Percentiles rank a stretch among this genome's conserved stretches.
Conservation (phyloP, 2,797 vertebrate species). For the Macropodus opercularis region DNA sequence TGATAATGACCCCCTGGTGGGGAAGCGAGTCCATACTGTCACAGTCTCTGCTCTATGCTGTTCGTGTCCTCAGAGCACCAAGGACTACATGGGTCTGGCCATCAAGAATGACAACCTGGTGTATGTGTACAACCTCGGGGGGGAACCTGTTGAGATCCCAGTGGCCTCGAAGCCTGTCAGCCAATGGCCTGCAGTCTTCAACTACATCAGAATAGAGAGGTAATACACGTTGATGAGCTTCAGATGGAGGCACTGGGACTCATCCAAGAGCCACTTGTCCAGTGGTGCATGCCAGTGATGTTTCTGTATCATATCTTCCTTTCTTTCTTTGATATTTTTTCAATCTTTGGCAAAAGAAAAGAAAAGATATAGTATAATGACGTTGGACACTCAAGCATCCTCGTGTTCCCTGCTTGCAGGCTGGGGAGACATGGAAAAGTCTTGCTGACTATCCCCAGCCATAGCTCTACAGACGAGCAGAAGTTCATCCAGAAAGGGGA, state of each 20-base stretch:
- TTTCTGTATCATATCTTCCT: no score
- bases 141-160: slow-evolving; percentile 91
- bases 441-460: slow-evolving; percentile 93
- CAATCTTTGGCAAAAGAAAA: no score
- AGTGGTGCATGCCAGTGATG: no score
- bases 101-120: slow-evolving; percentile 97
- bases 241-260: neutral
- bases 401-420: slow-evolving; percentile 70
- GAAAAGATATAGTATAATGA: no score
- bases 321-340: no score
- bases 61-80: slow-evolving; percentile 81
- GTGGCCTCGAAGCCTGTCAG: slow-evolving; percentile 94
- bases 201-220: slow-evolving; percentile 96
- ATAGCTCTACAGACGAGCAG: slow-evolving; percentile 90
- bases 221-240: slow-evolving; percentile 54
- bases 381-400: neutral
- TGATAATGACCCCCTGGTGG: no score
- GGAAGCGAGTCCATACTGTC: no score
- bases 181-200: slow-evolving; percentile 95
- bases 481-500: slow-evolving; percentile 98
- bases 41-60: no score
- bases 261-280: no score
- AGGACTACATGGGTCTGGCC: slow-evolving; percentile 94
- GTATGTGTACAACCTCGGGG: slow-evolving; percentile 92
- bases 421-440: slow-evolving; percentile 94